phyloP scores from a whole-genome alignment of 2,113 vertebrate species.

The Platichthys stellatus region DNA sequence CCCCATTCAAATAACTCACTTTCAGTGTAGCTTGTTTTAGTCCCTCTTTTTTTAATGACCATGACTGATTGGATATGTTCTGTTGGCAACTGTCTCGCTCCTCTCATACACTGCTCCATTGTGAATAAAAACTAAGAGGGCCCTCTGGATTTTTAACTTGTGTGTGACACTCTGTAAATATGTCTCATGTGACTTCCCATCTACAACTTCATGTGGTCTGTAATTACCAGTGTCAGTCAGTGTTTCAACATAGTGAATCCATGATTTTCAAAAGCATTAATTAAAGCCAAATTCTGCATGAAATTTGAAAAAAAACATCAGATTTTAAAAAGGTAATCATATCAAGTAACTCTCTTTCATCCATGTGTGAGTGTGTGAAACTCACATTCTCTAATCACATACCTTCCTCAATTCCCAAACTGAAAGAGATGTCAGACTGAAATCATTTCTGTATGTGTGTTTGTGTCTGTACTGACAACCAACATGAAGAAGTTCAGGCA shows the following conservation, averaged over 20 bases:
- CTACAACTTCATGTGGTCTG: constrained; percentile 22
- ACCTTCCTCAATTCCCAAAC: too few relatives aligned
- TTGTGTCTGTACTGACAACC: too few relatives aligned
- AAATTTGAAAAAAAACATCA: background rate
- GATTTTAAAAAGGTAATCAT: background rate
- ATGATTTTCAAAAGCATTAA: background rate
- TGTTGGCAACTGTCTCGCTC: constrained; percentile 72
- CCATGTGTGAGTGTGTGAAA: too few relatives aligned
- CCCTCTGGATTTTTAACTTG: constrained; percentile 49
- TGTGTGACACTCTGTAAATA: constrained; percentile 53
- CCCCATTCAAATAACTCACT: constrained; percentile 65
- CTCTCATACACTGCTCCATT: constrained; percentile 73
- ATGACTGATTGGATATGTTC: constrained; percentile 82
- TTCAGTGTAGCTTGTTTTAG: constrained; percentile 79
- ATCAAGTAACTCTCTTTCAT: too few relatives aligned
- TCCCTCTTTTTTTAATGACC: constrained; percentile 73
- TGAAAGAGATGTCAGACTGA: too few relatives aligned
- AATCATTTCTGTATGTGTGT: too few relatives aligned
- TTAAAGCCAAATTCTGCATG: background rate
- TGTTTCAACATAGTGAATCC: background rate
- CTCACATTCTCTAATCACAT: too few relatives aligned
- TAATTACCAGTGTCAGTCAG: constrained; percentile 13
- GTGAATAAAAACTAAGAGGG: constrained; percentile 44
- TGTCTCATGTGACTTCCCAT: constrained; percentile 61
- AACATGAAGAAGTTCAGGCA: too few relatives aligned